Evolutionary conservation across 2,888 invertebrate genomes (phyloP), one percentile per base, ranked within the genome.

Genomic region (Conistra vaccinii): DNA sequence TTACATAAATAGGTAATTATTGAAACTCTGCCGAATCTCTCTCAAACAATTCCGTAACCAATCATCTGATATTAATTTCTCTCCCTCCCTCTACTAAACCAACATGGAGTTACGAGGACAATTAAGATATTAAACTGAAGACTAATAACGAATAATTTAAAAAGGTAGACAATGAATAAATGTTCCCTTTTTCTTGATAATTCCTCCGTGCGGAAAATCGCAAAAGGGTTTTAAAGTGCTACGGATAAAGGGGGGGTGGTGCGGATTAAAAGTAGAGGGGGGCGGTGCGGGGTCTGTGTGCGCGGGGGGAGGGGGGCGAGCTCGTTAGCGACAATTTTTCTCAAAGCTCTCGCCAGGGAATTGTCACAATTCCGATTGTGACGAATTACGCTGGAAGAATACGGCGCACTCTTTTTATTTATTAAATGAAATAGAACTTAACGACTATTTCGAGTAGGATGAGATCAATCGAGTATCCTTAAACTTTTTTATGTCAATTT

Each of bases 291-390:
- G 76, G 81, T 85, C 60, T 73, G 73, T 55, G 72, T 55, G 48
- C 66, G 57, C 76, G 85, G 81, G 84, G 88, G 79, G 86, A 84
- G 87, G 90, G 77, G 76, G 63, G 72, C 92, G 92, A 95, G 96
- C 95, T 96, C 96, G 95, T 95, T 96, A 96, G 95, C 93, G 95
- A 94, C 95, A 95, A 94, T 96, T 96, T 96, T 96, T 95, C 95
- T 95, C 95, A 95, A 95, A 96, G 95, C 95, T 93, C 91, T 93
- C 94, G 92, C 93, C 87, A 89, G 94, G 91, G 95, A 94, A 95
- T 95, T 93, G 95, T 95, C 93, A 95, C 94, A 95, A 95, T 95
- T 93, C 93, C 93, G 94, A 95, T 95, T 95, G 94, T 95, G 95
- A 96, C 93, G 95, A 95, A 95, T 96, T 95, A 94, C 94, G 93